These are phyloP conservation scores for Drosophila peninsularis DNA, from an alignment of 2,888 invertebrate species.

Conservation along the genomic window DNA sequence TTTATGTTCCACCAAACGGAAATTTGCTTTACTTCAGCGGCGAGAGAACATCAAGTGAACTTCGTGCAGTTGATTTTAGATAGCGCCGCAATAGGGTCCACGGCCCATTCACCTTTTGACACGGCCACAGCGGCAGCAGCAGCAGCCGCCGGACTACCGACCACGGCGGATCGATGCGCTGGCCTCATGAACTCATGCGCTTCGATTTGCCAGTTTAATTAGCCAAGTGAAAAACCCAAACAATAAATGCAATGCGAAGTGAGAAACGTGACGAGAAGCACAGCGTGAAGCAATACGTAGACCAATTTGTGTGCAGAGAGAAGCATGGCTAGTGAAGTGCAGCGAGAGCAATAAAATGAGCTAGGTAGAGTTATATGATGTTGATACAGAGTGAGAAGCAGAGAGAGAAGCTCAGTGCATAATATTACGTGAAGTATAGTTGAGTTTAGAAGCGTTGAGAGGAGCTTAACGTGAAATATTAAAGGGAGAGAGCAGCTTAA, in stretches of 20 bases:
- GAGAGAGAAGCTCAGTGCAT: too few relatives aligned
- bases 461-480: too few relatives aligned
- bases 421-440: too few relatives aligned
- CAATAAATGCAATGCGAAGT: background rate
- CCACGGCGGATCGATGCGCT: constrained; percentile 35
- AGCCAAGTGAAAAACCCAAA: background rate
- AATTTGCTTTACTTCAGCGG: constrained; percentile 72
- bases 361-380: background rate
- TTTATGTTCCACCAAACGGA: constrained; percentile 69
- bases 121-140: constrained; percentile 30
- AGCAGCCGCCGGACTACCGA: constrained; percentile 17
- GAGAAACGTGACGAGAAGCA: background rate
- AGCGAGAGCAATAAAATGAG: too few relatives aligned
- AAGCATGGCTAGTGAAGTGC: too few relatives aligned
- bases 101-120: constrained; percentile 65
- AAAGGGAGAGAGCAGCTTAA: too few relatives aligned
- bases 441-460: background rate
- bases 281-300: background rate
- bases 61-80: constrained; percentile 32
- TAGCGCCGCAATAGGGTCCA: constrained; percentile 18
- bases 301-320: background rate
- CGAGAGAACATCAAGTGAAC: constrained; percentile 48
- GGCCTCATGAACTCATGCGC: constrained; percentile 1
- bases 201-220: constrained; percentile 4
- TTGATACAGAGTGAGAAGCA: background rate